Conservation (phyloP, 2,888 invertebrate genomes). For the Gerris lacustris region DNA sequence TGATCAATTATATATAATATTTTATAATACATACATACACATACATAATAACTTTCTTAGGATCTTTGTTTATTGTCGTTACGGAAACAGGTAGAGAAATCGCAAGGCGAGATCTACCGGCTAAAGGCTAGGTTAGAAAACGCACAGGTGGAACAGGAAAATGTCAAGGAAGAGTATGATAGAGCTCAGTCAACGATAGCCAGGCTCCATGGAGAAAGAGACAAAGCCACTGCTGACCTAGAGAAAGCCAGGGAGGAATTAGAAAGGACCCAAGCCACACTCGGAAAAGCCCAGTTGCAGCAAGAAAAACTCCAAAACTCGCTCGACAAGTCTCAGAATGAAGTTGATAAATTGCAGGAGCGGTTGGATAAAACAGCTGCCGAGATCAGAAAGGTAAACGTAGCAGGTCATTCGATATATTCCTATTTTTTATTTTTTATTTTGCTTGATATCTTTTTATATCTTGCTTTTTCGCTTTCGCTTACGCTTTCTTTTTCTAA, state of each 20-base stretch:
- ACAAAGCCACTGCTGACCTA: conserved; percentile 69
- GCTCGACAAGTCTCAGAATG: conserved; percentile 78
- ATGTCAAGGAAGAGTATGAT: conserved; percentile 83
- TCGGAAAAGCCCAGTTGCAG: conserved; percentile 81
- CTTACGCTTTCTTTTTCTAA: conserved; percentile 25
- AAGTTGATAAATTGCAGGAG: conserved; percentile 80
- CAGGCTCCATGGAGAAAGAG: conserved; percentile 75
- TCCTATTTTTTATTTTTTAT: neutral
- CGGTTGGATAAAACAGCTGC: conserved; percentile 68
- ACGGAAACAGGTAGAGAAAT: conserved; percentile 55
- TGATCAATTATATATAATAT: too few relatives aligned
- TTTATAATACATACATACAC: too few relatives aligned
- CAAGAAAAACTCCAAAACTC: conserved; percentile 83
- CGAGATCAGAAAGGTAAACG: conserved; percentile 66
- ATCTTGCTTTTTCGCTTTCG: too few relatives aligned
- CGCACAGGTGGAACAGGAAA: conserved; percentile 88
- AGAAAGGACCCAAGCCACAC: conserved; percentile 75
- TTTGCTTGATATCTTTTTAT: too few relatives aligned
- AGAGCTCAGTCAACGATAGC: conserved; percentile 70
- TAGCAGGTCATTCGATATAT: neutral
- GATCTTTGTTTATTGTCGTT: too few relatives aligned
- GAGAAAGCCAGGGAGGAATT: conserved; percentile 80
- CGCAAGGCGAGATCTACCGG: conserved; percentile 88
- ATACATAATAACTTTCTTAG: too few relatives aligned
- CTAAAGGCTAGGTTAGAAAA: conserved; percentile 87